phyloP scores from a whole-genome alignment of 2,888 invertebrate species.

The Troides aeacus region DNA sequence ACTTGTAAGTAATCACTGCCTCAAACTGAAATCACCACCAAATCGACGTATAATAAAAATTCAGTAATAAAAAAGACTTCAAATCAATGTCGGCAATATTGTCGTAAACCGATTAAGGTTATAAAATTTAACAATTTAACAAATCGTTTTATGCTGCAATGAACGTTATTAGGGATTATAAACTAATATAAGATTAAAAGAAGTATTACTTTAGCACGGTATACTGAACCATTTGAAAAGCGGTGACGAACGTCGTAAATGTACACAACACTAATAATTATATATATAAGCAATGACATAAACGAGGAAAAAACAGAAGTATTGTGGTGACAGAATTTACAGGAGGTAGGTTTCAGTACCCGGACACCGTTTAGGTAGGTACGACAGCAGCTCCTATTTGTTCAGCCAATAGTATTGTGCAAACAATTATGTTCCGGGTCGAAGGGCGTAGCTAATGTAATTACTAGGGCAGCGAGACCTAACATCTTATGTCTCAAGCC shows the following conservation, averaged over 20 bases:
- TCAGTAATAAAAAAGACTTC: slow-evolving; percentile 3
- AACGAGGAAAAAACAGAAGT: background rate
- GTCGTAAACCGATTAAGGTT: slow-evolving; percentile 20
- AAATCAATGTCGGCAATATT: background rate
- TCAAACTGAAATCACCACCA: too few species aligned
- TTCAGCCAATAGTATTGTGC: too few species aligned
- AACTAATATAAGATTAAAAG: background rate
- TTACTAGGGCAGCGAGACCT: too few species aligned
- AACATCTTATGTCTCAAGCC: too few species aligned
- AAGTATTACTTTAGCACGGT: background rate
- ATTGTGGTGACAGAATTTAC: background rate
- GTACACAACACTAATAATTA: background rate
- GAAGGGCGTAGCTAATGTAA: too few species aligned
- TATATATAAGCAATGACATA: background rate
- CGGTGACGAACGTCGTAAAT: background rate
- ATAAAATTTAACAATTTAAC: slow-evolving; percentile 18
- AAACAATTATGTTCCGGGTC: too few species aligned
- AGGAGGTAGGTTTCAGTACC: too few species aligned
- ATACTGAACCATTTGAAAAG: background rate
- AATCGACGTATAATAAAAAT: too few species aligned
- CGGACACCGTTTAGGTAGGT: too few species aligned
- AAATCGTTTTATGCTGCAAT: slow-evolving; percentile 12
- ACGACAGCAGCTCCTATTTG: too few species aligned
- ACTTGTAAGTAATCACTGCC: too few species aligned
- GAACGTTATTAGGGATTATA: background rate